Evolutionary conservation across 2,797 vertebrate species (phyloP), one percentile per base, ranked within the genome.

Genomic region (Luscinia megarhynchos): DNA sequence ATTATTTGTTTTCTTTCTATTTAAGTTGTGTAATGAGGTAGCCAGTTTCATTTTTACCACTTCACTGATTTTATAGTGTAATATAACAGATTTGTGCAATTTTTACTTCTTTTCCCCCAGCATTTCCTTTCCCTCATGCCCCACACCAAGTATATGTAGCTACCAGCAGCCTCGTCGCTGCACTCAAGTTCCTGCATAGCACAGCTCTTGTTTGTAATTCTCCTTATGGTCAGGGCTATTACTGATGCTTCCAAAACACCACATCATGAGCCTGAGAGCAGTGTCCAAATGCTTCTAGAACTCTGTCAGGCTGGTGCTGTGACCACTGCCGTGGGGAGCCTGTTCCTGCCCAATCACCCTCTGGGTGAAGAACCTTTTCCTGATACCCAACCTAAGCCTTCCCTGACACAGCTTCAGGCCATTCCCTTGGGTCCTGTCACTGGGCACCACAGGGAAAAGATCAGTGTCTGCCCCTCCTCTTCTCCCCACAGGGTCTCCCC

Each of bases 11-110:
- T 87, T 87, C 72, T 82, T 86, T 87, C 74, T 83, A 55, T 82
- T 84, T 84, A 80, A 93, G 53, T 62, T 82, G 67, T 67, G 48
- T 75, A 94, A 94, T 72, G 73, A 95, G 54, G 85, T 79, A 87
- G 63, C 40, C 30, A 76, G 32, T 87, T 93, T 81, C 27, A 77
- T 69, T 94, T 67, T 88, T 58, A 76, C 34, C 40, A n/a, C 75
- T 76, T 87, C 80, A 87, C 18, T 78, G 75, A 72, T 58, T 64
- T 94, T 63, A 80, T 16, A 79, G 79, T 79, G 88, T 62, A 84
- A 51, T 12, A 1, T 41, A 77, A 77, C 26, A 9, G 10, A 87
- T 84, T 62, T 13, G 69, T 13, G 12, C 20, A 93, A 90, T 55
- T 34, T 30, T 64, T 83, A 40, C 34, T 45, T 87, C 32, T n/a